A percentile compares a stretch with the other conserved stretches of the same genome.
Conservation (phyloP, 2,113 vertebrate genomes). For the Stercorarius parasiticus region DNA sequence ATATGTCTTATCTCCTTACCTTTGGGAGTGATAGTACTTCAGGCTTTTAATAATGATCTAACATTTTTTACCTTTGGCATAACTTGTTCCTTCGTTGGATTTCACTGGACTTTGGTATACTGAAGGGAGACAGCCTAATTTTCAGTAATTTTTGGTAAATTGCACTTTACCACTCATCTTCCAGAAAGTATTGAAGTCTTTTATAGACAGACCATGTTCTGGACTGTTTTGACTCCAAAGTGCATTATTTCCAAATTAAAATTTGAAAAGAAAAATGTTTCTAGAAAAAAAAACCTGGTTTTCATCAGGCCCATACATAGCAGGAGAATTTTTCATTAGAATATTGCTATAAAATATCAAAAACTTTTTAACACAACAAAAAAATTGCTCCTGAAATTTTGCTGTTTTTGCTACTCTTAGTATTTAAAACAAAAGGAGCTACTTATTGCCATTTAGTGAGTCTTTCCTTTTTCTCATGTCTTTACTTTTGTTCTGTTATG, state of each 20-base stretch:
- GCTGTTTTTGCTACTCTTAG: neutral
- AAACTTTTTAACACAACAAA: neutral
- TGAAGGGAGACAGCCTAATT: neutral
- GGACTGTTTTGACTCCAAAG: neutral
- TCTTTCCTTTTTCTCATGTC: neutral
- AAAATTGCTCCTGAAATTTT: neutral
- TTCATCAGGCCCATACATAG: neutral
- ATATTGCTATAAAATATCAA: neutral
- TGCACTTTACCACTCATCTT: neutral
- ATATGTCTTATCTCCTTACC: neutral
- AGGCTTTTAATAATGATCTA: neutral
- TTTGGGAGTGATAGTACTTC: neutral
- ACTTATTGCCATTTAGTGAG: neutral
- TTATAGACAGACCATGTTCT: neutral
- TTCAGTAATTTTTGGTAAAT: neutral
- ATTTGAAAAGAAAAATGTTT: neutral
- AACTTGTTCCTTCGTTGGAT: neutral
- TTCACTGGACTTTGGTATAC: neutral
- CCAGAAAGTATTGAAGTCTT: neutral
- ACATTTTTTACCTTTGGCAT: neutral
- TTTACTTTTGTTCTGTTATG: neutral
- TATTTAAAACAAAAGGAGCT: neutral
- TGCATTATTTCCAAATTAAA: neutral
- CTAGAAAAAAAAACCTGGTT: neutral
- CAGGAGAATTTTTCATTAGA: neutral